phyloP scores from a whole-genome alignment of 2,888 invertebrate species.

The Coecobrya sp. region DNA sequence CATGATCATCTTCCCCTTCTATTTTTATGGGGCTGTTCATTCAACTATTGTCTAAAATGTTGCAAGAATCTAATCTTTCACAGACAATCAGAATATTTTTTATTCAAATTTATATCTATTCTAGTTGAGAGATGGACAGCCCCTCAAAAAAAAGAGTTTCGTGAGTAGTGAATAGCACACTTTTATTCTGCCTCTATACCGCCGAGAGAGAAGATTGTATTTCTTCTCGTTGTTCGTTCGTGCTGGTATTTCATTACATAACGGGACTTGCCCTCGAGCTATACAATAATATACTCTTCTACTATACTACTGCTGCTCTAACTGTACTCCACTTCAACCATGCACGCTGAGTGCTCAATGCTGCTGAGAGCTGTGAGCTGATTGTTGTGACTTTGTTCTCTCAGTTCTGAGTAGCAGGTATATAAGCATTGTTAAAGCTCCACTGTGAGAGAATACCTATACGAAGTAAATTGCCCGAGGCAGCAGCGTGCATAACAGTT shows the following conservation, averaged over 20 bases:
- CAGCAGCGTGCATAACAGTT: conserved; percentile 49
- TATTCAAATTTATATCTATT: too few relatives aligned
- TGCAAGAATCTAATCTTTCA: background rate
- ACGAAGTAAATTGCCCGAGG: background rate
- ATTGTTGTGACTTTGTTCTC: too few relatives aligned
- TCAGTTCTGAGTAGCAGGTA: background rate
- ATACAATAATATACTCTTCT: background rate
- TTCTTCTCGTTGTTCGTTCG: conserved; percentile 6
- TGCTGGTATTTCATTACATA: conserved; percentile 76
- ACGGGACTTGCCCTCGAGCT: conserved; percentile 74
- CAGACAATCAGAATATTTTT: too few relatives aligned
- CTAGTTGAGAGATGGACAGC: background rate
- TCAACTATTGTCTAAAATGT: background rate
- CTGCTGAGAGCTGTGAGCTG: too few relatives aligned
- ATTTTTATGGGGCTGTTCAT: conserved; percentile 25
- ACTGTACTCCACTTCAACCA: conserved; percentile 64
- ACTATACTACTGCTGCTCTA: conserved; percentile 33
- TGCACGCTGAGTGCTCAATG: background rate
- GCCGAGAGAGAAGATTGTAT: background rate
- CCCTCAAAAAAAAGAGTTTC: conserved; percentile 24
- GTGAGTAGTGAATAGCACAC: conserved; percentile 58
- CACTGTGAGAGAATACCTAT: background rate
- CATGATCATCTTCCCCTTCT: conserved; percentile 16
- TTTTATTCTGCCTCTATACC: conserved; percentile 33
- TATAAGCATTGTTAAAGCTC: conserved; percentile 5